Evolutionary conservation across 2,888 invertebrate species (phyloP), one percentile per base, ranked within the genome.

Genomic region (Plagodis dolabraria): DNA sequence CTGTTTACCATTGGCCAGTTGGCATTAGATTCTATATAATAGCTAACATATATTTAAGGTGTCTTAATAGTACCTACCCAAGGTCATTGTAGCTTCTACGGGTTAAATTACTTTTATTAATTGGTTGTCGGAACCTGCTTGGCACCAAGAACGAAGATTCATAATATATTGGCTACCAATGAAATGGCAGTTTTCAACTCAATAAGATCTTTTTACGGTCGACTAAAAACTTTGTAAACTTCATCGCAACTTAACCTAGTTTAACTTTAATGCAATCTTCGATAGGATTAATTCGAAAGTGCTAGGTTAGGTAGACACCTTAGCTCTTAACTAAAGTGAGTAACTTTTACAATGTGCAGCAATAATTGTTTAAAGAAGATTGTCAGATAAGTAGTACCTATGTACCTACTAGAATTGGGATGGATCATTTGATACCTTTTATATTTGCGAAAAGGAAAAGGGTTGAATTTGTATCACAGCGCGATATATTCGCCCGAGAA

Each of bases 401-500:
- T 7, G 10, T 36, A 10, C 33, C 7, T 9, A 48, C 9, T 34
- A 33, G 12, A 35, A 33, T 33, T 42, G n/a, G 12, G 42, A 40
- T 22, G 42, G 46, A 52, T 40, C 34, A 55, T 55, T 55, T 52
- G 47, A 51, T 51, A 38, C 43, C 50, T 45, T 38, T 48, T 40
- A 53, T 56, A 60, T 60, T 60, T 60, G 56, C 45, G 22, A 34
- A 52, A 42, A 43, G 48, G 51, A 65, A 64, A 63, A 65, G 59
- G 61, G 64, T 53, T 57, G 66, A 63, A 71, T 68, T 63, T 65
- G 62, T 67, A 65, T 67, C 60, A 64, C 60, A 59, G 22, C 48
- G 56, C 55, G 60, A 61, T 65, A 65, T 59, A 63, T 64, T 65
- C 63, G 57, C 60, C 58, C 66, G 72, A 71, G 67, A 66, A 63